phyloP scores from a whole-genome alignment of 1,140 invertebrate species.

The Nephila pilipes region DNA sequence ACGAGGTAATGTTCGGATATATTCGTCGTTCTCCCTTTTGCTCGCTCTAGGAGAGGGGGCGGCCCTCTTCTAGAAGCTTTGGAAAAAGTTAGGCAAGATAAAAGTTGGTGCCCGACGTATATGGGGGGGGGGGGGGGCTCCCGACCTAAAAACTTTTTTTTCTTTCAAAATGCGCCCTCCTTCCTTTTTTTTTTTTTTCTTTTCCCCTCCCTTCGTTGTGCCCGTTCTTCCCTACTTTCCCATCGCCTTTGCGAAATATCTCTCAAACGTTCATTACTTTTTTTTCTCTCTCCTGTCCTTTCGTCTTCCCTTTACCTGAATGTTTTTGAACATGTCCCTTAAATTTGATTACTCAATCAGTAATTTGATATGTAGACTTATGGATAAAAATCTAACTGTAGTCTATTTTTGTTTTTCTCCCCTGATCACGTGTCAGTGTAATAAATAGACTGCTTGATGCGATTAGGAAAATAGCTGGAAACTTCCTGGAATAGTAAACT shows the following conservation, averaged over 20 bases:
- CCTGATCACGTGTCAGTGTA: too few species aligned
- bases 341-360: constrained; percentile 6
- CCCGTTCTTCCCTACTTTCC: constrained; percentile 44
- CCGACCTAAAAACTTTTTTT: constrained; percentile 58
- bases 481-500: too few species aligned
- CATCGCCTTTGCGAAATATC: constrained; percentile 30
- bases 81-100: not conserved
- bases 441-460: too few species aligned
- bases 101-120: not conserved
- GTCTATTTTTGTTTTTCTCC: too few species aligned
- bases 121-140: constrained; percentile 18
- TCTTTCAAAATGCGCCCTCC: not conserved
- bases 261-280: not conserved
- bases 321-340: not conserved
- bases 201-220: not conserved
- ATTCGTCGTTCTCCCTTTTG: not conserved
- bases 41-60: not conserved
- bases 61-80: not conserved
- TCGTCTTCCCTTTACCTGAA: not conserved
- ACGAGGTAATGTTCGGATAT: constrained; percentile 20
- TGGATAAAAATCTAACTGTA: not conserved
- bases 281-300: not conserved
- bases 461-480: too few species aligned
- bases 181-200: constrained; percentile 27
- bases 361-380: not conserved